These are phyloP conservation scores for Euphydryas editha DNA, from an alignment of 2,888 invertebrate genomes.

Conservation along the genomic window DNA sequence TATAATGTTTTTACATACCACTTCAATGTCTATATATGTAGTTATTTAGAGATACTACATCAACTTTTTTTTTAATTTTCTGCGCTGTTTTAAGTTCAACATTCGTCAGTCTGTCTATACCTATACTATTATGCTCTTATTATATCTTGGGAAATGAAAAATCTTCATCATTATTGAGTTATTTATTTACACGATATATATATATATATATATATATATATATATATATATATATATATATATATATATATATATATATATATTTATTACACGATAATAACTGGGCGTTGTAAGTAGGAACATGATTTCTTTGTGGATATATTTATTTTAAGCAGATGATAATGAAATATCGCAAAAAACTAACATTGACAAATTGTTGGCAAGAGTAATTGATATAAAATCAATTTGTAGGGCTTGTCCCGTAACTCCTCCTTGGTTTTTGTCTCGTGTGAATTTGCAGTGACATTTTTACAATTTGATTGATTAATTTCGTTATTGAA, in stretches of 20 bases:
- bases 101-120: too few relatives aligned
- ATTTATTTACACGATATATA: too few relatives aligned
- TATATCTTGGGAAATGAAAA: not conserved
- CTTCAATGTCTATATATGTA: too few relatives aligned
- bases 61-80: too few relatives aligned
- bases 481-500: conserved; percentile 40
- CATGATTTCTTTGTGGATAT: conserved; percentile 5
- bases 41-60: too few relatives aligned
- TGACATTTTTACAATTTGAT: conserved; percentile 40
- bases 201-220: too few relatives aligned
- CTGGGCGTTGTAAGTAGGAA: not conserved
- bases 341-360: conserved; percentile 14
- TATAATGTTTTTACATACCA: too few relatives aligned
- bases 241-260: too few relatives aligned
- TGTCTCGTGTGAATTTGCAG: conserved; percentile 15
- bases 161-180: not conserved
- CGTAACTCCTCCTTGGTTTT: conserved; percentile 1
- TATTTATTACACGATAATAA: not conserved
- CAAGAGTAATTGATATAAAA: conserved; percentile 14
- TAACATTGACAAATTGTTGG: conserved; percentile 16
- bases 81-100: too few relatives aligned
- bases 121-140: not conserved
- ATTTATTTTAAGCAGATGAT: conserved; percentile 12
- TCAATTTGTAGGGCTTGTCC: conserved; percentile 10
- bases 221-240: too few relatives aligned